These are phyloP conservation scores for Chaetorhynchus papuensis DNA, from an alignment of 2,113 vertebrate genomes.

Conservation along the genomic window DNA sequence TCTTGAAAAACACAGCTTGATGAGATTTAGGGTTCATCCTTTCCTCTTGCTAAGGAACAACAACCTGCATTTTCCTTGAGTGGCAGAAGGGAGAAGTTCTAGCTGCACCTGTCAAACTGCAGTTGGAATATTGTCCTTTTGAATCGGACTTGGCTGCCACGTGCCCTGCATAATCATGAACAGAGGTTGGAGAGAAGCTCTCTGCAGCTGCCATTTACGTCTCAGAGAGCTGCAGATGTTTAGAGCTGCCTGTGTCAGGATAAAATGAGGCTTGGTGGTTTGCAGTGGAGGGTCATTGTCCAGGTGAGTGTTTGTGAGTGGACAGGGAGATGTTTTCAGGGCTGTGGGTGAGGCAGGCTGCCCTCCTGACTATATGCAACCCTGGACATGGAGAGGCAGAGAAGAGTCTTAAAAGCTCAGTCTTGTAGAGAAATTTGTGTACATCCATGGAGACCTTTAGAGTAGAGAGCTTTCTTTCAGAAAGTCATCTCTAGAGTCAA, in stretches of 20 bases:
- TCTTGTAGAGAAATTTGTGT: background rate
- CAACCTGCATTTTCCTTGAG: background rate
- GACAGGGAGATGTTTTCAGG: background rate
- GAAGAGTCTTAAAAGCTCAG: background rate
- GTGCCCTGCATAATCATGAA: background rate
- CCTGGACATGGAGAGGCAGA: background rate
- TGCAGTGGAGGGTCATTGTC: background rate
- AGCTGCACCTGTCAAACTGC: background rate
- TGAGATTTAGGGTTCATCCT: background rate
- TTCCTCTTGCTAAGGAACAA: background rate
- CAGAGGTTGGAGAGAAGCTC: background rate
- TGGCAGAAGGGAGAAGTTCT: background rate
- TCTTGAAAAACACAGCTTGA: background rate
- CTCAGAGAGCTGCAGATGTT: background rate
- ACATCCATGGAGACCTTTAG: background rate
- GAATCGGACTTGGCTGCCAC: background rate
- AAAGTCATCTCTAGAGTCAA: background rate
- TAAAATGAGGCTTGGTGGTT: background rate
- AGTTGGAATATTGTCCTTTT: background rate
- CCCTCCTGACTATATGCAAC: too few relatives aligned
- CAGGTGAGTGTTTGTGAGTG: background rate
- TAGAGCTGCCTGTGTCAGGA: background rate
- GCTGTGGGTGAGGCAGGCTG: background rate
- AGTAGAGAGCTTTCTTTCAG: background rate
- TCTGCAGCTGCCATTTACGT: background rate